Conservation (phyloP, 2,888 invertebrate genomes). For the Spilosoma lubricipeda region DNA sequence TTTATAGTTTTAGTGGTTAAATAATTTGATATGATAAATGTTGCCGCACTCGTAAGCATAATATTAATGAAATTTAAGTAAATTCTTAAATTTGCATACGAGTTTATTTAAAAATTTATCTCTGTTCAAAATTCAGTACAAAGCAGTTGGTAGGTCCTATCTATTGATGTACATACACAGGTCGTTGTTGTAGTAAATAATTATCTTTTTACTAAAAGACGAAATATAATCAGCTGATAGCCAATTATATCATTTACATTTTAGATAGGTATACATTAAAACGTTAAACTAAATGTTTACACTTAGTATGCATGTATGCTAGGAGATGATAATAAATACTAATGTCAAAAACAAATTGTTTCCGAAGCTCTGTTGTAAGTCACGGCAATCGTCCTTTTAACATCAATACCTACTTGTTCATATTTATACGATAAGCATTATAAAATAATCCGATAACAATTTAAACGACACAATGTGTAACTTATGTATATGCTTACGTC, state of each 20-base stretch:
- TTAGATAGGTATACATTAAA: not conserved
- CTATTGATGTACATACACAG: not conserved
- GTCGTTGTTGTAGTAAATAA: not conserved
- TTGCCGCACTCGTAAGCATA: not conserved
- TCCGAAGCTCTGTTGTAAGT: constrained; percentile 12
- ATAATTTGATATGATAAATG: not conserved
- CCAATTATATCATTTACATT: not conserved
- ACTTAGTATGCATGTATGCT: not conserved
- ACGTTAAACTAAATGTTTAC: not conserved
- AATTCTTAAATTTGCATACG: not conserved
- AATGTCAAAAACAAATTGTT: constrained; percentile 2
- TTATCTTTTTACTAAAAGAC: not conserved
- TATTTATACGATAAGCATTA: constrained; percentile 44
- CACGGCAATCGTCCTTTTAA: constrained; percentile 32
- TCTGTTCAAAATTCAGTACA: not conserved
- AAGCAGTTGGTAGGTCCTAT: not conserved
- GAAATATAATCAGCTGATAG: not conserved
- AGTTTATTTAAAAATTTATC: not conserved
- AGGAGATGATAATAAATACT: constrained; percentile 4
- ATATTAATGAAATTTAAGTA: not conserved
- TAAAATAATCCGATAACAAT: constrained; percentile 42
- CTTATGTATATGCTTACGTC: constrained; percentile 3
- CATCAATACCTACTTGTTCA: constrained; percentile 29
- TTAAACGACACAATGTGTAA: constrained; percentile 17
- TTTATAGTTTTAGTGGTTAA: not conserved